These are phyloP conservation scores for Phylloscopus whistleri DNA, from an alignment of 2,113 vertebrate genomes.

Conservation along the genomic window DNA sequence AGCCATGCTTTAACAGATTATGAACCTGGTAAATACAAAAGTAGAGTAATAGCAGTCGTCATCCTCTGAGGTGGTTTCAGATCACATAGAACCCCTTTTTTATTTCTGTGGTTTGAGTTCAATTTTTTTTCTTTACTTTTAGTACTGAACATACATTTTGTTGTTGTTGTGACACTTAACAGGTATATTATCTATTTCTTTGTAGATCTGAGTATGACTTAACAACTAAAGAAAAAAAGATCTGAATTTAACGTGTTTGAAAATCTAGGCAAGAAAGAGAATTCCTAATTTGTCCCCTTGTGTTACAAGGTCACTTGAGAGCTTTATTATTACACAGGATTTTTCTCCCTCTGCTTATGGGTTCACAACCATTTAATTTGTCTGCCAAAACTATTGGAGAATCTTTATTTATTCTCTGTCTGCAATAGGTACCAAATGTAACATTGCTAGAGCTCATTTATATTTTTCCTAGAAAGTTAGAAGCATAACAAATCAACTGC, in stretches of 20 bases:
- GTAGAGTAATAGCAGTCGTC: neutral
- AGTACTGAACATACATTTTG: neutral
- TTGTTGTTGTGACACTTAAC: neutral
- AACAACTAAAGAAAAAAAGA: neutral
- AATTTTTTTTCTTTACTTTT: neutral
- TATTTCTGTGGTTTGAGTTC: neutral
- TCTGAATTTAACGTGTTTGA: neutral
- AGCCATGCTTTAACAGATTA: neutral
- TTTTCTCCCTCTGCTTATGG: neutral
- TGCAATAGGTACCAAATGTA: neutral
- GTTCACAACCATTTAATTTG: neutral
- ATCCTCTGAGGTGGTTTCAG: neutral
- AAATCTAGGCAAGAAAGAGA: neutral
- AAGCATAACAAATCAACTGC: neutral
- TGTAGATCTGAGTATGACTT: neutral
- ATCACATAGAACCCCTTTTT: neutral
- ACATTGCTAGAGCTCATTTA: neutral
- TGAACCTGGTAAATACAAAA: neutral
- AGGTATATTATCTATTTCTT: neutral
- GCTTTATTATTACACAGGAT: neutral
- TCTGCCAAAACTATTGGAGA: neutral
- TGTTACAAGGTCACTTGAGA: neutral
- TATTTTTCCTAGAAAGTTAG: neutral
- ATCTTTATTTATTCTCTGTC: neutral
- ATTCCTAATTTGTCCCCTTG: neutral